Percentiles rank a stretch among this genome's conserved stretches.
phyloP scores from a whole-genome alignment of 2,888 invertebrate genomes.

The Aporophyla nigra region DNA sequence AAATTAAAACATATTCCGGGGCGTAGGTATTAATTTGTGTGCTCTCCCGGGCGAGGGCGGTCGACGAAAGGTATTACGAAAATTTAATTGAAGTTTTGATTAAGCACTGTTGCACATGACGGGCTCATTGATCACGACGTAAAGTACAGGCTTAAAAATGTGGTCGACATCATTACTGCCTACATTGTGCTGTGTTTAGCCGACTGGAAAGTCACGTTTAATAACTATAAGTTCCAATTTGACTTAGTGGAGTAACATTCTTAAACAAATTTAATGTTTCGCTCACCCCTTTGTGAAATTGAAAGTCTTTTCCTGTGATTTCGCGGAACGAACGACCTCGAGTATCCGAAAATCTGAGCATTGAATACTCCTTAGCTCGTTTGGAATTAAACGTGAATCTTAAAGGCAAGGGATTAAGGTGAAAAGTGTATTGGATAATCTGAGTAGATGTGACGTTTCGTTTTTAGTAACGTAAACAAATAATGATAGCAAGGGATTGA shows the following conservation, averaged over 20 bases:
- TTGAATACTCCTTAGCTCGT: conserved; percentile 58
- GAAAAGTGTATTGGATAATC: conserved; percentile 65
- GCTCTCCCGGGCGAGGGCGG: conserved; percentile 77
- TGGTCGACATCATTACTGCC: conserved; percentile 49
- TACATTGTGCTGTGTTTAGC: conserved; percentile 31
- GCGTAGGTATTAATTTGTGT: conserved; percentile 83
- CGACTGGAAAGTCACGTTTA: conserved; percentile 37
- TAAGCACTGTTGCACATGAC: conserved; percentile 84
- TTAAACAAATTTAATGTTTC: conserved; percentile 72
- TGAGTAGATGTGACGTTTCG: conserved; percentile 75
- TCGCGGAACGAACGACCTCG: conserved; percentile 72
- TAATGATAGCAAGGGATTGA: conserved; percentile 86
- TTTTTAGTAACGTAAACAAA: conserved; percentile 79
- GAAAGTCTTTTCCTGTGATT: conserved; percentile 75
- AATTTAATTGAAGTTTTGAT: conserved; percentile 90
- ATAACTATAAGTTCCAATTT: conserved; percentile 53
- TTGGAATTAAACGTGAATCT: conserved; percentile 65
- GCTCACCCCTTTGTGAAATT: conserved; percentile 75
- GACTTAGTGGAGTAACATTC: conserved; percentile 68
- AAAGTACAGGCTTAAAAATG: conserved; percentile 65
- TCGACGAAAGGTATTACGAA: conserved; percentile 86
- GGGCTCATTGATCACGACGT: conserved; percentile 69
- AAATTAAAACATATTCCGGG: conserved; percentile 82
- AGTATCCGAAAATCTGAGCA: conserved; percentile 74
- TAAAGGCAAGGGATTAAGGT: conserved; percentile 69